Conservation (phyloP, 2,888 invertebrate genomes). For the Paralinhomoeus sp. region DNA sequence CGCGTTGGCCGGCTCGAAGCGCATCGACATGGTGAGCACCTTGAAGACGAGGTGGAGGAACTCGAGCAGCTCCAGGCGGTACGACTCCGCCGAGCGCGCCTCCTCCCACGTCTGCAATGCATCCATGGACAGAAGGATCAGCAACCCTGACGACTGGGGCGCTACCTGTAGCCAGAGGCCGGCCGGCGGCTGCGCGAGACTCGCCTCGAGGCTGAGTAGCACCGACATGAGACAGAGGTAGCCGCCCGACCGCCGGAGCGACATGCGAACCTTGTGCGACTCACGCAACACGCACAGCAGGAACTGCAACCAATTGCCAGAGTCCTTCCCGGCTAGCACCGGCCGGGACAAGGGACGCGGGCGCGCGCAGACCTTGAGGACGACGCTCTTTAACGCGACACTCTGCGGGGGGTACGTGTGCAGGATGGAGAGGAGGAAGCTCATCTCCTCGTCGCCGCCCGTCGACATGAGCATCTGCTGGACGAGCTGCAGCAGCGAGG, state of each 20-base stretch:
- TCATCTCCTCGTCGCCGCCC: conserved; percentile 89
- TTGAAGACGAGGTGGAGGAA: conserved; percentile 49
- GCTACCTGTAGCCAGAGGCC: conserved; percentile 4
- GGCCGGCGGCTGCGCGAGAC: conserved; percentile 7
- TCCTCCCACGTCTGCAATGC: conserved; percentile 32
- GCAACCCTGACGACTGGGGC: too few species aligned
- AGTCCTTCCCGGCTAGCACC: too few species aligned
- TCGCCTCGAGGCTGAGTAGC: conserved; percentile 64
- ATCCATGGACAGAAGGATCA: too few species aligned
- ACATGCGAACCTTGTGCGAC: conserved; percentile 80
- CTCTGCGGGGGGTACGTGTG: conserved; percentile 63
- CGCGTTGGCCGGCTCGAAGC: conserved; percentile 95
- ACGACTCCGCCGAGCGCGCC: too few species aligned
- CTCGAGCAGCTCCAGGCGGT: too few species aligned
- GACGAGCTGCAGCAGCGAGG: conserved; percentile 41
- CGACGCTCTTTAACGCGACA: conserved; percentile 61
- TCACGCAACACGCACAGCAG: conserved; percentile 68
- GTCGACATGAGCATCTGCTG: conserved; percentile 65
- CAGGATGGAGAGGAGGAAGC: conserved; percentile 64
- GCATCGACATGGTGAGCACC: conserved; percentile 84
- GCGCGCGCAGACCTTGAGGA: conserved; percentile 46
- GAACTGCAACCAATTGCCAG: conserved; percentile 35
- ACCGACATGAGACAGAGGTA: conserved; percentile 92
- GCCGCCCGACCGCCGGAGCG: conserved; percentile 89
- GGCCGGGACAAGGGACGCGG: too few species aligned